A percentile compares a stretch with the other conserved stretches of the same genome.
Conservation (phyloP, 1,140 invertebrate genomes). For the Drosophila rhopaloa region DNA sequence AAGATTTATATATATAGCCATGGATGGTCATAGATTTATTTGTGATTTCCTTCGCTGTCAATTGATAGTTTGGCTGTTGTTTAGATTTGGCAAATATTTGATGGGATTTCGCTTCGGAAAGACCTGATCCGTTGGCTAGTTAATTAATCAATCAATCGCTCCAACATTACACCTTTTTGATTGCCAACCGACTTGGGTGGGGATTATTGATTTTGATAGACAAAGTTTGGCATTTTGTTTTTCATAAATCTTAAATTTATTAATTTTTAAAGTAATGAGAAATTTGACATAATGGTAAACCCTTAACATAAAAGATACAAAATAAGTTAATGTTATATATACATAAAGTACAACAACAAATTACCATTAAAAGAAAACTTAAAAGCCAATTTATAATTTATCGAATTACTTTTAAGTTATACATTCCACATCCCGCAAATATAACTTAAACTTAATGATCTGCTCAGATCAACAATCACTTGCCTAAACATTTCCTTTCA, state of each 20-base stretch:
- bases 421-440: neutral
- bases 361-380: neutral
- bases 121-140: constrained; percentile 44
- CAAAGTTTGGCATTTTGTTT: too few species aligned
- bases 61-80: constrained; percentile 26
- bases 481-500: constrained; percentile 48
- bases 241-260: too few species aligned
- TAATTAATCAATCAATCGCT: constrained; percentile 39
- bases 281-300: neutral
- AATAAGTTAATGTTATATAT: too few species aligned
- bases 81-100: constrained; percentile 30
- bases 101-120: constrained; percentile 51
- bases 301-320: too few species aligned
- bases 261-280: neutral
- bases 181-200: neutral
- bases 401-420: constrained; percentile 12
- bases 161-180: constrained; percentile 15
- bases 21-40: constrained; percentile 25
- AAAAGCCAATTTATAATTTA: neutral
- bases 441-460: constrained; percentile 16
- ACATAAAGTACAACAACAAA: too few species aligned
- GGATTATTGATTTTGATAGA: neutral
- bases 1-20: constrained; percentile 33
- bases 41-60: constrained; percentile 63
- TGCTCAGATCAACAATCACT: constrained; percentile 42